phyloP scores from a whole-genome alignment of 2,888 invertebrate genomes.

The Hydropsyche betteni region DNA sequence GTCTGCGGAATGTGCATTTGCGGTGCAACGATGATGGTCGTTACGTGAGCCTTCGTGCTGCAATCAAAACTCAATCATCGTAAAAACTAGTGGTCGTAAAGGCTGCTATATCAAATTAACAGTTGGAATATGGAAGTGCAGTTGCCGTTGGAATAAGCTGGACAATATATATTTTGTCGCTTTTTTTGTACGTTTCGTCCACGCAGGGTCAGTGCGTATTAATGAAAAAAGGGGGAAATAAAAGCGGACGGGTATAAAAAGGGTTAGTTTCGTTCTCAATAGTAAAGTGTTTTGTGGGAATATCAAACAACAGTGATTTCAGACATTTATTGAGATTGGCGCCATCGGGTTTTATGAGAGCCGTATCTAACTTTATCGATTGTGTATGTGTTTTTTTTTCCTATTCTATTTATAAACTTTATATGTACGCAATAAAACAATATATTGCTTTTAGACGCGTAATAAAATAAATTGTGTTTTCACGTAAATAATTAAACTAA shows the following conservation, averaged over 20 bases:
- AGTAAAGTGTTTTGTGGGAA: slow-evolving; percentile 27
- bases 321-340: slow-evolving; percentile 25
- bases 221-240: slow-evolving; percentile 10
- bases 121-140: too few species aligned
- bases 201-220: background rate
- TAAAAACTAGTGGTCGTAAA: slow-evolving; percentile 11
- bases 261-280: slow-evolving; percentile 11
- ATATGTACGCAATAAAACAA: background rate
- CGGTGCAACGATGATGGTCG: background rate
- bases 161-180: too few species aligned
- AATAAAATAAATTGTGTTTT: too few species aligned
- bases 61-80: slow-evolving; percentile 32
- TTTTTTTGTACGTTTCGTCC: too few species aligned
- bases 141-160: too few species aligned
- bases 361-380: slow-evolving; percentile 25
- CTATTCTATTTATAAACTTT: background rate
- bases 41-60: slow-evolving; percentile 11
- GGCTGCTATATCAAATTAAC: too few species aligned
- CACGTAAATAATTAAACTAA: too few species aligned
- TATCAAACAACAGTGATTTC: slow-evolving; percentile 27
- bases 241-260: slow-evolving; percentile 10
- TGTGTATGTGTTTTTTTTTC: background rate
- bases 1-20: background rate
- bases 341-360: slow-evolving; percentile 11
- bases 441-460: background rate